Percentiles rank a stretch among this genome's conserved stretches.
Evolutionary conservation across 2,113 vertebrate genomes (phyloP).

Genomic region (Mobula hypostoma): DNA sequence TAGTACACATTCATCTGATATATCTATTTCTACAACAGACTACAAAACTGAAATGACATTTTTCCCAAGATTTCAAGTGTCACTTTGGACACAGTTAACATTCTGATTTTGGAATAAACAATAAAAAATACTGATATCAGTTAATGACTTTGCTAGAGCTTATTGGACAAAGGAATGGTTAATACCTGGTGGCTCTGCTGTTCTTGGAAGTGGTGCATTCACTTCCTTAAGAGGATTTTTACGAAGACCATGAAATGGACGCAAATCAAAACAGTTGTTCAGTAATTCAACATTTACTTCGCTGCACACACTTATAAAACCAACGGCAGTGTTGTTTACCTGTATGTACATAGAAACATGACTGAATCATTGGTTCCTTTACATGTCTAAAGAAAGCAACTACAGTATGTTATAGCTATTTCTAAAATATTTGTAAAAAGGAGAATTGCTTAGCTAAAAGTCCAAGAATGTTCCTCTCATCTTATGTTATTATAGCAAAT

Average conservation of each 20-base stretch:
- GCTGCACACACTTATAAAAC: slow-evolving; percentile 70
- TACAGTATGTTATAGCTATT: not conserved
- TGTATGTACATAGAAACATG: slow-evolving; percentile 46
- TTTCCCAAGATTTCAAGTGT: not conserved
- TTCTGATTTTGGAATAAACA: not conserved
- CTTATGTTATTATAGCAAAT: not conserved
- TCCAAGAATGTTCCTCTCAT: not conserved
- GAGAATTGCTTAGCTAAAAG: not conserved
- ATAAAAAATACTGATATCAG: not conserved
- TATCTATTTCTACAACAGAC: not conserved
- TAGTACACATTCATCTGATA: no score
- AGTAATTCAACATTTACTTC: slow-evolving; percentile 60
- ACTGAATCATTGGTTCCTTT: not conserved
- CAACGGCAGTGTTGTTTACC: slow-evolving; percentile 61
- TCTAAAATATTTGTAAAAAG: not conserved
- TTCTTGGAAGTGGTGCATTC: slow-evolving; percentile 40
- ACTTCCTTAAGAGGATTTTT: slow-evolving; percentile 50
- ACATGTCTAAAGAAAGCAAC: not conserved
- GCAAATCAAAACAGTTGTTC: slow-evolving; percentile 67
- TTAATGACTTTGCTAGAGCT: not conserved
- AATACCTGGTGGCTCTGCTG: slow-evolving; percentile 30
- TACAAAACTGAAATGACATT: not conserved
- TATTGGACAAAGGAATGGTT: not conserved
- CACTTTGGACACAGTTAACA: not conserved
- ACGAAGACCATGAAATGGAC: slow-evolving; percentile 64